Conservation (phyloP, 1,140 invertebrate genomes). For the Temnothorax curvispinosus region DNA sequence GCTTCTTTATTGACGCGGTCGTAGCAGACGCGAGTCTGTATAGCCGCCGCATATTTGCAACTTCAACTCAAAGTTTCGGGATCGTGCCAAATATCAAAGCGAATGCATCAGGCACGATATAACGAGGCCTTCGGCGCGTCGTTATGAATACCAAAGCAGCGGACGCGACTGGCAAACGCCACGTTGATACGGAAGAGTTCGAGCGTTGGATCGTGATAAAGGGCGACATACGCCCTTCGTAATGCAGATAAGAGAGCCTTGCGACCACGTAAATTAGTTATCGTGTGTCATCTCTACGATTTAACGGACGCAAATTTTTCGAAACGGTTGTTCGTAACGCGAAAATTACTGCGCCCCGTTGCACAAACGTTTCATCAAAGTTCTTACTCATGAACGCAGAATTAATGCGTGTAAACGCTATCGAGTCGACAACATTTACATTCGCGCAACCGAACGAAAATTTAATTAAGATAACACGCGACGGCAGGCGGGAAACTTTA, state of each 20-base stretch:
- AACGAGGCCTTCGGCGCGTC: slow-evolving; percentile 36
- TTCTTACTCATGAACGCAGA: not conserved
- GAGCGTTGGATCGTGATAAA: not conserved
- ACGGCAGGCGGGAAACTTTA: not conserved
- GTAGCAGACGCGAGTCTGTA: not conserved
- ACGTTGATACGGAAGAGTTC: slow-evolving; percentile 36
- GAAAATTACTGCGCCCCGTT: not conserved
- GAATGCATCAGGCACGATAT: slow-evolving; percentile 9
- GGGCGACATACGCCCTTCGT: not conserved
- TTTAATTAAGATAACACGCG: slow-evolving; percentile 4
- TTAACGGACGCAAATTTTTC: not conserved
- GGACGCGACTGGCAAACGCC: not conserved
- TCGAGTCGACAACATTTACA: not conserved
- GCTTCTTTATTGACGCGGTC: not conserved
- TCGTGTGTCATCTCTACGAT: not conserved
- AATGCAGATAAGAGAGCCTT: slow-evolving; percentile 5
- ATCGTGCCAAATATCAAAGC: slow-evolving; percentile 45
- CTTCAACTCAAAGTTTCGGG: slow-evolving; percentile 36
- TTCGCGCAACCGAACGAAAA: not conserved
- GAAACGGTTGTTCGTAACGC: not conserved
- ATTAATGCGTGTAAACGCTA: not conserved
- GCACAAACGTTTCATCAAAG: not conserved
- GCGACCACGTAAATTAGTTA: slow-evolving; percentile 3
- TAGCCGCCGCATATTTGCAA: not conserved
- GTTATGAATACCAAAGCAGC: slow-evolving; percentile 60